phyloP scores from a whole-genome alignment of 2,888 invertebrate species.

The Tridacna gigas region DNA sequence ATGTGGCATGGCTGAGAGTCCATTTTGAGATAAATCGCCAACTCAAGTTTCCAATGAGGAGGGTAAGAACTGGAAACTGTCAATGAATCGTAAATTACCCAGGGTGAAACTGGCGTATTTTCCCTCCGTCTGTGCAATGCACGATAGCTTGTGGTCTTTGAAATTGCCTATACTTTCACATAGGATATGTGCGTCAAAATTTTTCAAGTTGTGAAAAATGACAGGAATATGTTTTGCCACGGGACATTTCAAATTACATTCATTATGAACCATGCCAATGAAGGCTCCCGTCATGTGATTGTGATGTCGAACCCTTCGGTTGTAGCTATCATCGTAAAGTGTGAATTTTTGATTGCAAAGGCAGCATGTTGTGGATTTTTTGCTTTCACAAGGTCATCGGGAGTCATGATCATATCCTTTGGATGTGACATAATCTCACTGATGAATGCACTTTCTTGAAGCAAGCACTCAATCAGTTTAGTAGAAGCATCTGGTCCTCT shows the following conservation, averaged over 20 bases:
- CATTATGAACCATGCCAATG: constrained; percentile 40
- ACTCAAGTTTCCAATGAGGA: constrained; percentile 36
- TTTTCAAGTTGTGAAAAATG: constrained; percentile 34
- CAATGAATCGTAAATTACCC: constrained; percentile 26
- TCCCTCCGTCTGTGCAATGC: constrained; percentile 29
- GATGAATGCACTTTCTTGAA: constrained; percentile 34
- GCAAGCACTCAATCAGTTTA: constrained; percentile 20
- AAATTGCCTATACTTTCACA: constrained; percentile 30
- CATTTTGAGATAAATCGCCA: constrained; percentile 28
- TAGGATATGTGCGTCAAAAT: constrained; percentile 40
- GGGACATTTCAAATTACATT: constrained; percentile 38
- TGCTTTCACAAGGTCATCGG: constrained; percentile 49
- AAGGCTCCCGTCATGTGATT: constrained; percentile 41
- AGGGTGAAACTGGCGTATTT: constrained; percentile 30
- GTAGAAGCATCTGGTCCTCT: constrained; percentile 19
- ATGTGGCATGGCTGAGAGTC: constrained; percentile 12
- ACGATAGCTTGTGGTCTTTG: constrained; percentile 14
- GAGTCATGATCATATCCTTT: constrained; percentile 32
- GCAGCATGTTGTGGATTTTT: constrained; percentile 12
- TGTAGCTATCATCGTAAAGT: neutral
- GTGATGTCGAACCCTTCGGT: constrained; percentile 35
- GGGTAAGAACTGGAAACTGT: too few species aligned
- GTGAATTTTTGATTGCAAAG: constrained; percentile 21
- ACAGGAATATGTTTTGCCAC: constrained; percentile 40
- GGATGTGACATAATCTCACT: constrained; percentile 26